A percentile compares a stretch with the other conserved stretches of the same genome.
These are phyloP conservation scores for Allophyes oxyacanthae DNA, from an alignment of 2,888 invertebrate genomes.

Conservation along the genomic window DNA sequence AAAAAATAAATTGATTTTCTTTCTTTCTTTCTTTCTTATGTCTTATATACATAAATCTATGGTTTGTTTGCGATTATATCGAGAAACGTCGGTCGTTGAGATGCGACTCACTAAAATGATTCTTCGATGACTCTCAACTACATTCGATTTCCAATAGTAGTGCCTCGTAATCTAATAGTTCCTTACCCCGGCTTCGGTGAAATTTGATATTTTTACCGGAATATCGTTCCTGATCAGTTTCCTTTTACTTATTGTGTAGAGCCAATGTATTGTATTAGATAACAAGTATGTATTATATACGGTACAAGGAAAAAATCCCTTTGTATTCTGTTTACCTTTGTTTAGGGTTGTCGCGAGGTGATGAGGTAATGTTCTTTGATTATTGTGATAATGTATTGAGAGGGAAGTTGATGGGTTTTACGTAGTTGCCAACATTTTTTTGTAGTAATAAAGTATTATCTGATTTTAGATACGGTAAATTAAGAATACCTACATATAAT, in stretches of 20 bases:
- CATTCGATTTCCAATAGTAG: slow-evolving; percentile 39
- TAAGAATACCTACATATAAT: too few species aligned
- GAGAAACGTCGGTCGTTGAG: too few species aligned
- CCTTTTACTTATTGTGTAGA: slow-evolving; percentile 58
- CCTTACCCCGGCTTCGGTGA: slow-evolving; percentile 46
- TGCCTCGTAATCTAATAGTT: slow-evolving; percentile 58
- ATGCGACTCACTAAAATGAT: too few species aligned
- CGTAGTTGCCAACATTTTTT: too few species aligned
- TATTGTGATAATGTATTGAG: neutral
- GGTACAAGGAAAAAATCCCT: slow-evolving; percentile 37
- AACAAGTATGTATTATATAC: slow-evolving; percentile 43
- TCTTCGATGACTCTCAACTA: too few species aligned
- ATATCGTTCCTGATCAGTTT: slow-evolving; percentile 55
- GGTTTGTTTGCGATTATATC: too few species aligned
- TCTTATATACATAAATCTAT: too few species aligned
- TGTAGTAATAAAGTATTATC: too few species aligned
- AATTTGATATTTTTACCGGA: slow-evolving; percentile 63
- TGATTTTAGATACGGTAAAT: too few species aligned
- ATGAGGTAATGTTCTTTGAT: slow-evolving; percentile 7
- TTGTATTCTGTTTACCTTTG: slow-evolving; percentile 23
- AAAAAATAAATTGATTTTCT: too few species aligned
- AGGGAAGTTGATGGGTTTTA: neutral
- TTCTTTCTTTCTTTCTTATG: too few species aligned
- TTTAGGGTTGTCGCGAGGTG: slow-evolving; percentile 3
- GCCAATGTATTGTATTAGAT: slow-evolving; percentile 54